These are phyloP conservation scores for Cichlasoma orientale DNA, from an alignment of 2,797 vertebrate species.

Conservation along the genomic window DNA sequence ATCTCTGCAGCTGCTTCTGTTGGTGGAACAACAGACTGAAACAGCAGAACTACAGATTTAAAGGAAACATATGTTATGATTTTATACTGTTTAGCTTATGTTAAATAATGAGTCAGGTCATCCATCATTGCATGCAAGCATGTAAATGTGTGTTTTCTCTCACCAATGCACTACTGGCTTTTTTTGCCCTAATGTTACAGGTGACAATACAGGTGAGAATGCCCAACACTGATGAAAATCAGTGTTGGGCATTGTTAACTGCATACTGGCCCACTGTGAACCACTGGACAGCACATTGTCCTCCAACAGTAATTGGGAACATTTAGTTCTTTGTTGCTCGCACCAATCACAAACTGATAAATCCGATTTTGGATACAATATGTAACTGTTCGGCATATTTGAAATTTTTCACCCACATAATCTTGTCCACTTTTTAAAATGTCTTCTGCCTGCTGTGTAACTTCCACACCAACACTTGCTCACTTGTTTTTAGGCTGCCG, in stretches of 20 bases:
- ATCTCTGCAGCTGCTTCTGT: neutral
- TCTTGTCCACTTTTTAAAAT: neutral
- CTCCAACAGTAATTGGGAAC: neutral
- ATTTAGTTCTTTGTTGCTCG: neutral
- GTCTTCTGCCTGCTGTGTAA: neutral
- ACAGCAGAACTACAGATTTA: too few species aligned
- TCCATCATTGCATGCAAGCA: too few species aligned
- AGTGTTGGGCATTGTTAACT: too few species aligned
- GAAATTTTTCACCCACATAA: neutral
- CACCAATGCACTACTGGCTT: neutral
- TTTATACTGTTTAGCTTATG: too few species aligned
- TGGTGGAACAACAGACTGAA: too few species aligned
- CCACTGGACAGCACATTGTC: too few species aligned
- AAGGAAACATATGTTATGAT: too few species aligned
- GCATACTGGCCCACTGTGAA: too few species aligned
- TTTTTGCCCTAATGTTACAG: neutral
- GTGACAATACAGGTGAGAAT: neutral
- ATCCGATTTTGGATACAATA: neutral
- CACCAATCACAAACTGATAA: neutral
- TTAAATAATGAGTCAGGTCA: too few species aligned
- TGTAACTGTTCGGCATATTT: neutral
- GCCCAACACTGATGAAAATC: neutral
- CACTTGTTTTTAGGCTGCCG: neutral
- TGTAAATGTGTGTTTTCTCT: neutral
- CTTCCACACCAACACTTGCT: neutral